Evolutionary conservation across 2,113 vertebrate species (phyloP).

Genomic region (Myrmecophaga tridactyla): DNA sequence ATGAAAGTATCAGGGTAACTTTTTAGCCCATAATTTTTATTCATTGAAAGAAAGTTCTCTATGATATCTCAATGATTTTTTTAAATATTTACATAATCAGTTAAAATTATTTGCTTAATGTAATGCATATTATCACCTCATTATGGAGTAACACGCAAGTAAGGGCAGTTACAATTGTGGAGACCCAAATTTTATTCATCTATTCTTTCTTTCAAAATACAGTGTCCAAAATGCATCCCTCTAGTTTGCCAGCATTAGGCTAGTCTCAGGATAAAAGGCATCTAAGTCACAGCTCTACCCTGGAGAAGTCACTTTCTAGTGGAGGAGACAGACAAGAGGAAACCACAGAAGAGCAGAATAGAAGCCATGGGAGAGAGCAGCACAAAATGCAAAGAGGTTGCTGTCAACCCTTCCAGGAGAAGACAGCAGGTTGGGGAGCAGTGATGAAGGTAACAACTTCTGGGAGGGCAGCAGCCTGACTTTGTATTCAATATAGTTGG

Average conservation of each 20-base stretch:
- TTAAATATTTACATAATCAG: conserved; percentile 8
- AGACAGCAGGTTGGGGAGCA: neutral
- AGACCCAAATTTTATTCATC: neutral
- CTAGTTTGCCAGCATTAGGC: neutral
- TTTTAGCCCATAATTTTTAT: neutral
- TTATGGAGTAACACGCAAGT: neutral
- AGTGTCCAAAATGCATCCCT: neutral
- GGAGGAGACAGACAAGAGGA: neutral
- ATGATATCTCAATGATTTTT: neutral
- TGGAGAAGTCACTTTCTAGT: neutral
- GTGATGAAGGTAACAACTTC: neutral
- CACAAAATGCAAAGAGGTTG: too few species aligned
- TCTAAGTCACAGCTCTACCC: neutral
- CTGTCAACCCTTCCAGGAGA: neutral
- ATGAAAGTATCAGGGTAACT: neutral
- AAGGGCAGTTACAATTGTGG: neutral
- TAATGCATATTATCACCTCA: neutral
- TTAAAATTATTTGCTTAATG: conserved; percentile 11
- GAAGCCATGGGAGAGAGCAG: neutral
- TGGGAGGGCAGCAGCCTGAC: neutral
- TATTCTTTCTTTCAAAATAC: neutral
- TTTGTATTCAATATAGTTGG: neutral
- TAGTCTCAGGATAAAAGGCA: neutral
- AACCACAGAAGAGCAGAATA: neutral
- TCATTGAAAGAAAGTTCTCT: neutral